Evolutionary conservation across 2,113 vertebrate genomes (phyloP).

Genomic region (Petrocephalus zakoni): DNA sequence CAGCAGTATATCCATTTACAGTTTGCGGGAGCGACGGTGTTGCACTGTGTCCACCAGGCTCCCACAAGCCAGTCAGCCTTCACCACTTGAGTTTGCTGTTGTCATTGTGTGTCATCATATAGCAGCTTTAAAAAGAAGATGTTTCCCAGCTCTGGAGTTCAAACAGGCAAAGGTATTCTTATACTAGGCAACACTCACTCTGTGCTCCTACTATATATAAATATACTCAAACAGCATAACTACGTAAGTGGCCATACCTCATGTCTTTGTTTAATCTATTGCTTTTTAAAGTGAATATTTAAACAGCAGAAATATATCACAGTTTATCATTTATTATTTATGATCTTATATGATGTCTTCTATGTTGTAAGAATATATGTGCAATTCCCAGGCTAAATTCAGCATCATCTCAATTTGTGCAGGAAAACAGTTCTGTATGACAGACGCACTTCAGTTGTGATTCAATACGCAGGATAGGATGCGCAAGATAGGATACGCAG

Average conservation of each 20-base stretch:
- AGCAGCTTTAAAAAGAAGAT: slow-evolving; percentile 1
- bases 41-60: neutral
- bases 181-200: neutral
- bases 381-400: neutral
- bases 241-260: neutral
- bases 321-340: neutral
- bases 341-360: neutral
- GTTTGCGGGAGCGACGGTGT: neutral
- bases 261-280: neutral
- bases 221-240: neutral
- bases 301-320: neutral
- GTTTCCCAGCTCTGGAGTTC: neutral
- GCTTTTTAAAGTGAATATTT: neutral
- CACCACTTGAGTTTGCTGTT: neutral
- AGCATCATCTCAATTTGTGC: neutral
- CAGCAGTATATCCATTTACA: neutral
- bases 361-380: neutral
- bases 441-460: neutral
- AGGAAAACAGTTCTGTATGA: neutral
- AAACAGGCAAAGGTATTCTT: neutral
- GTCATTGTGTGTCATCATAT: neutral
- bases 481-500: too few relatives aligned
- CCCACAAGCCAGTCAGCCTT: neutral
- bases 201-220: neutral
- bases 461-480: too few relatives aligned